A percentile compares a stretch with the other conserved stretches of the same genome.
Evolutionary conservation across 2,888 invertebrate species (phyloP).

Genomic region (Cerastoderma edule): DNA sequence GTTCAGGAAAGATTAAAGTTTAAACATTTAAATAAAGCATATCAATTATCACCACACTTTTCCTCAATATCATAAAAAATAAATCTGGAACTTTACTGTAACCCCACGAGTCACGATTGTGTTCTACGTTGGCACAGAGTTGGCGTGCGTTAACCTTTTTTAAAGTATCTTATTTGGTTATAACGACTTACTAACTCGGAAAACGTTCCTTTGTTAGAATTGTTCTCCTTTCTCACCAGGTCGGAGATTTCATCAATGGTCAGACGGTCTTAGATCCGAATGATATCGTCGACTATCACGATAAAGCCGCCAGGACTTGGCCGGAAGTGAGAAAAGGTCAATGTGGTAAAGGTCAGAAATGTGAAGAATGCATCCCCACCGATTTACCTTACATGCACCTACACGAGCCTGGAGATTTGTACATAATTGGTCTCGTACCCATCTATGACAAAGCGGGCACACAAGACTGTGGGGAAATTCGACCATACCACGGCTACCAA

Average conservation of each 20-base stretch:
- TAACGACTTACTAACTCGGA: no score
- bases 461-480: constrained; percentile 44
- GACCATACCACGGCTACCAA: constrained; percentile 35
- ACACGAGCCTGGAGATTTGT: constrained; percentile 54
- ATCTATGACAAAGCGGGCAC: constrained; percentile 37
- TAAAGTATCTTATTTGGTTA: no score
- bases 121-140: no score
- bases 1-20: no score
- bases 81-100: no score
- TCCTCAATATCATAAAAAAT: no score
- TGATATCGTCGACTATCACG: constrained; percentile 37
- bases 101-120: no score
- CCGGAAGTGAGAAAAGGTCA: constrained; percentile 37
- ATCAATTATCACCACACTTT: no score
- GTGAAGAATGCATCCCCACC: constrained; percentile 41
- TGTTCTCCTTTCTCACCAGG: no score
- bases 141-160: no score
- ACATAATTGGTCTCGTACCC: constrained; percentile 57
- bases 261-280: constrained; percentile 17
- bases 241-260: constrained; percentile 37
- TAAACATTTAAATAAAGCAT: no score
- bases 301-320: constrained; percentile 27
- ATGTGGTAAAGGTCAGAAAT: constrained; percentile 31
- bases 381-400: constrained; percentile 29
- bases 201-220: no score